Conservation (phyloP, 2,113 vertebrate genomes). For the Phalacrocorax aristotelis region DNA sequence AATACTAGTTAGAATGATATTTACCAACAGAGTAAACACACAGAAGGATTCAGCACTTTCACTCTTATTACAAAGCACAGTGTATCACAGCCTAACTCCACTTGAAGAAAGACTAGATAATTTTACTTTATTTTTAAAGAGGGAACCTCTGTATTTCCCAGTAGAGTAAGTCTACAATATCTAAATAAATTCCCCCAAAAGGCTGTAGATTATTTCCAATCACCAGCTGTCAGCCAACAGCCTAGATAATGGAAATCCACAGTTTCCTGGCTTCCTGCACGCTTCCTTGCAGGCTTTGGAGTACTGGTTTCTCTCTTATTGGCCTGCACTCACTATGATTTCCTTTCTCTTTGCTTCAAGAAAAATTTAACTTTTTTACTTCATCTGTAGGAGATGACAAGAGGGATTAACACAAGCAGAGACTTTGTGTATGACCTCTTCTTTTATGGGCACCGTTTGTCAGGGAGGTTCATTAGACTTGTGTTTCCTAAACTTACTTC, state of each 20-base stretch:
- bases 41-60: background rate
- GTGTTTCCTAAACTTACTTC: slow-evolving; percentile 27
- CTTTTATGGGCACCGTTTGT: background rate
- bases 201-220: background rate
- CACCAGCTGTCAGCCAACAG: background rate
- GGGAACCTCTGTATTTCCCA: background rate
- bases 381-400: background rate
- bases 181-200: background rate
- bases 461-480: background rate
- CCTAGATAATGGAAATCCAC: background rate
- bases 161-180: background rate
- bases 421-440: background rate
- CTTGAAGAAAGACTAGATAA: background rate
- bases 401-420: background rate
- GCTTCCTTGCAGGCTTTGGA: background rate
- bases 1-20: background rate
- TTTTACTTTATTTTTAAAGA: background rate
- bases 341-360: background rate
- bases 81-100: background rate
- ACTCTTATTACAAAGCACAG: background rate
- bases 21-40: background rate
- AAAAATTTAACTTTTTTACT: background rate
- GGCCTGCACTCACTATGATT: background rate
- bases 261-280: background rate
- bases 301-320: background rate